Conservation (phyloP, 2,113 vertebrate genomes). For the Rhinolophus ferrumequinum region DNA sequence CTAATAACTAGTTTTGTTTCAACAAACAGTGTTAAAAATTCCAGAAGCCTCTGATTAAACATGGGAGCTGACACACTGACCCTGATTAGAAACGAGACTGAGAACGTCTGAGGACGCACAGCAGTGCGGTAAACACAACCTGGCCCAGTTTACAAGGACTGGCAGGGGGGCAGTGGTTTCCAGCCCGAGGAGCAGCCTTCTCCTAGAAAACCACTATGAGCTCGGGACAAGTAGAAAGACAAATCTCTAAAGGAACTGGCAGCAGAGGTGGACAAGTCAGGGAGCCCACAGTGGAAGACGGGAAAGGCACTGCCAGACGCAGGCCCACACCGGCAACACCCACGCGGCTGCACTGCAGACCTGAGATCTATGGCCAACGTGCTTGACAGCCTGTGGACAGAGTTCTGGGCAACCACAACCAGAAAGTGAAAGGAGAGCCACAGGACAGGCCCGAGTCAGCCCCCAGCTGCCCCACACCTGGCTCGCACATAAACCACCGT, state of each 20-base stretch:
- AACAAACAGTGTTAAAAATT: background rate
- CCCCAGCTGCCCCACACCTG: rapidly evolving
- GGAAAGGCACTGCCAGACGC: background rate
- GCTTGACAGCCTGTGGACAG: background rate
- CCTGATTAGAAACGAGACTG: background rate
- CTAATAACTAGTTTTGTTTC: background rate
- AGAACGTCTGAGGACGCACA: too few relatives aligned
- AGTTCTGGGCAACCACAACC: background rate
- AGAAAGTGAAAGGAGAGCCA: background rate
- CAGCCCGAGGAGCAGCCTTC: too few relatives aligned
- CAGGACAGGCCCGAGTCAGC: background rate
- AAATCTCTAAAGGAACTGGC: background rate
- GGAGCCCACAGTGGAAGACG: background rate
- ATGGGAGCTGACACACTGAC: background rate
- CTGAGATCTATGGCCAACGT: background rate
- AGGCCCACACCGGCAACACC: too few relatives aligned
- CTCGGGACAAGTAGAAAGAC: background rate
- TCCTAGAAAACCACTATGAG: too few relatives aligned
- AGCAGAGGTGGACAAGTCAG: background rate
- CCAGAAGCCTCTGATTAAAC: background rate
- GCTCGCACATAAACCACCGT: background rate
- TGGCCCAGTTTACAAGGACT: too few relatives aligned
- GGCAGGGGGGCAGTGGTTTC: too few relatives aligned
- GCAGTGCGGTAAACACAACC: too few relatives aligned
- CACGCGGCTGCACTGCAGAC: background rate